Percentiles rank a stretch among this genome's conserved stretches.
These are phyloP conservation scores for Morone chrysops DNA, from an alignment of 2,113 vertebrate species.

Conservation along the genomic window DNA sequence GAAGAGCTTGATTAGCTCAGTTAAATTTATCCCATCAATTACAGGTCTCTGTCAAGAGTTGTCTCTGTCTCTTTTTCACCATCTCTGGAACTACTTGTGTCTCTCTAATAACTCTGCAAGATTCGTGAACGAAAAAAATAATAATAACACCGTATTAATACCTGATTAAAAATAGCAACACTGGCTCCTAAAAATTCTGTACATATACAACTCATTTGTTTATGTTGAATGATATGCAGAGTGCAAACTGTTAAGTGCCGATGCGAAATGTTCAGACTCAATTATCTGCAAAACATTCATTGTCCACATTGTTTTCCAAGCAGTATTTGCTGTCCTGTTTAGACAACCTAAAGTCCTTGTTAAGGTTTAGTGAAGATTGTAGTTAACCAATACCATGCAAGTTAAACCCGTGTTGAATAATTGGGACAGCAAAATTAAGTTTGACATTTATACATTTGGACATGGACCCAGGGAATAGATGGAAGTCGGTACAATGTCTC, in stretches of 20 bases:
- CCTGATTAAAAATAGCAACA: background rate
- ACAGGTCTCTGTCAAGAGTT: constrained; percentile 1
- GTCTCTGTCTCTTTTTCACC: constrained; percentile 4
- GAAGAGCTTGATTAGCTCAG: constrained; percentile 56
- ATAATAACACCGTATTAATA: too few species aligned
- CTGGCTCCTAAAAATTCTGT: background rate
- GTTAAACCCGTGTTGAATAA: background rate
- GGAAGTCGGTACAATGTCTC: background rate
- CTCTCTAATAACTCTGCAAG: constrained; percentile 15
- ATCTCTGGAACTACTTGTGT: background rate
- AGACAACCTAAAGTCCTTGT: too few species aligned
- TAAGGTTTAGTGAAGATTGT: too few species aligned
- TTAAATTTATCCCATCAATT: constrained; percentile 69
- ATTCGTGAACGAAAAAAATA: background rate
- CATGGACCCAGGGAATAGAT: constrained; percentile 16
- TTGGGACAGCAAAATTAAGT: background rate
- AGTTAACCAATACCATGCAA: too few species aligned
- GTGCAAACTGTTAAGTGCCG: too few species aligned
- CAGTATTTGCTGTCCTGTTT: too few species aligned
- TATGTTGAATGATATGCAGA: too few species aligned
- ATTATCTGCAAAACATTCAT: too few species aligned
- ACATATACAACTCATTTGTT: background rate
- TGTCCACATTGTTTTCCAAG: too few species aligned
- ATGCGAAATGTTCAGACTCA: too few species aligned
- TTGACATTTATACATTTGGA: background rate